A percentile compares a stretch with the other conserved stretches of the same genome.
Evolutionary conservation across 2,888 invertebrate species (phyloP).

Genomic region (Hydraecia micacea): DNA sequence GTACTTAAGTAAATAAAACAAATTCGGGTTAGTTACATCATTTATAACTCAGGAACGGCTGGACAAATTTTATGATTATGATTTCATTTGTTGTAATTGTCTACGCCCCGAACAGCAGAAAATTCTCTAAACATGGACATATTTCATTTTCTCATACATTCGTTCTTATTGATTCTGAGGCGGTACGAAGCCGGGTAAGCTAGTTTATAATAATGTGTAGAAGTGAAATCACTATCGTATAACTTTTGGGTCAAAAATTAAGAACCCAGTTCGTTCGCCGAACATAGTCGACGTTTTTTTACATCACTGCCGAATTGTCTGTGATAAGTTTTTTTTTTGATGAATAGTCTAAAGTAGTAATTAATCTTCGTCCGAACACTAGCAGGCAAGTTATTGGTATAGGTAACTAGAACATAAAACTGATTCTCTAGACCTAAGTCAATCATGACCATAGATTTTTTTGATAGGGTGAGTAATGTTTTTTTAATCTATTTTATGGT

Average conservation of each 20-base stretch:
- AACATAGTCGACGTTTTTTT: not conserved
- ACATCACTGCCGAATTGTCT: not conserved
- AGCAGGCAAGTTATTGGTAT: not conserved
- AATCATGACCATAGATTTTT: conserved; percentile 6
- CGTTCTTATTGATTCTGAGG: too few relatives aligned
- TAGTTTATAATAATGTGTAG: too few relatives aligned
- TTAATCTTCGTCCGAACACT: conserved; percentile 28
- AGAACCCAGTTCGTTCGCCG: not conserved
- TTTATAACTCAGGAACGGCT: too few relatives aligned
- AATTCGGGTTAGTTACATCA: too few relatives aligned
- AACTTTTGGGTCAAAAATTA: not conserved
- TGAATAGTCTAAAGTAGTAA: not conserved
- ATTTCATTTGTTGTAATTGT: too few relatives aligned
- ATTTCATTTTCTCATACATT: too few relatives aligned
- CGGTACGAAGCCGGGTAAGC: too few relatives aligned
- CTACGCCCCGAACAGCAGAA: too few relatives aligned
- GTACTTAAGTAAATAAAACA: too few relatives aligned
- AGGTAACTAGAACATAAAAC: conserved; percentile 3
- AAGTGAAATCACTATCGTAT: not conserved
- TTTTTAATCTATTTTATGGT: not conserved
- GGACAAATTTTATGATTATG: too few relatives aligned
- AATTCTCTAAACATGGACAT: too few relatives aligned
- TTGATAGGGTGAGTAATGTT: not conserved
- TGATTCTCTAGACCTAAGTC: conserved; percentile 4
- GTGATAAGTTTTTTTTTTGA: not conserved